Conservation (phyloP, 2,888 invertebrate species). For the Diarsia brunnea region DNA sequence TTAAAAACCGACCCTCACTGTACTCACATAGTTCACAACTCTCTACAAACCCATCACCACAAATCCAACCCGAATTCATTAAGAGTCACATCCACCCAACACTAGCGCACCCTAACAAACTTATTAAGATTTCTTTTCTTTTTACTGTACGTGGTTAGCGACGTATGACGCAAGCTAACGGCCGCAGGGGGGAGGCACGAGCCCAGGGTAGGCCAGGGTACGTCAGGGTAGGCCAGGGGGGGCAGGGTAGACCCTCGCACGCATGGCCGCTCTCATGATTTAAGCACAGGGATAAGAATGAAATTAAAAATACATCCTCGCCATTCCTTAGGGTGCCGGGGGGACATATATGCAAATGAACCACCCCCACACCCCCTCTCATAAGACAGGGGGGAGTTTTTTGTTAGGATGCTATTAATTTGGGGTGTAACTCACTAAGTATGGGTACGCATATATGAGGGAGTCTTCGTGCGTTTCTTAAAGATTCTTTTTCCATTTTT, state of each 20-base stretch:
- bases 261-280: slow-evolving; percentile 91
- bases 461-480: slow-evolving; percentile 74
- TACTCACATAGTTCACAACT: too few relatives aligned
- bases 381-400: slow-evolving; percentile 89
- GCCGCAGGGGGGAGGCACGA: slow-evolving; percentile 75
- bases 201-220: slow-evolving; percentile 72
- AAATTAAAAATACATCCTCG: slow-evolving; percentile 91
- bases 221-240: slow-evolving; percentile 69
- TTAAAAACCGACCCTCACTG: too few relatives aligned
- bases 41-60: background rate
- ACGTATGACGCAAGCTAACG: slow-evolving; percentile 90
- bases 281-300: slow-evolving; percentile 91
- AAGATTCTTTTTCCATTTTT: slow-evolving; percentile 78
- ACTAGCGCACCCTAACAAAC: slow-evolving; percentile 88
- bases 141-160: slow-evolving; percentile 91
- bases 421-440: slow-evolving; percentile 89
- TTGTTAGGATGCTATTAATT: slow-evolving; percentile 91
- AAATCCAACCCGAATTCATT: slow-evolving; percentile 39
- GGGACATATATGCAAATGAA: slow-evolving; percentile 91
- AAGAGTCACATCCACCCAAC: slow-evolving; percentile 76
- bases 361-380: slow-evolving; percentile 77
- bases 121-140: slow-evolving; percentile 91
- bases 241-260: slow-evolving; percentile 83
- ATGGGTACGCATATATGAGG: slow-evolving; percentile 82
- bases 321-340: slow-evolving; percentile 88